Evolutionary conservation across 1,140 invertebrate genomes (phyloP), one percentile per base, ranked within the genome.

Genomic region (Hypsibius dujardini): DNA sequence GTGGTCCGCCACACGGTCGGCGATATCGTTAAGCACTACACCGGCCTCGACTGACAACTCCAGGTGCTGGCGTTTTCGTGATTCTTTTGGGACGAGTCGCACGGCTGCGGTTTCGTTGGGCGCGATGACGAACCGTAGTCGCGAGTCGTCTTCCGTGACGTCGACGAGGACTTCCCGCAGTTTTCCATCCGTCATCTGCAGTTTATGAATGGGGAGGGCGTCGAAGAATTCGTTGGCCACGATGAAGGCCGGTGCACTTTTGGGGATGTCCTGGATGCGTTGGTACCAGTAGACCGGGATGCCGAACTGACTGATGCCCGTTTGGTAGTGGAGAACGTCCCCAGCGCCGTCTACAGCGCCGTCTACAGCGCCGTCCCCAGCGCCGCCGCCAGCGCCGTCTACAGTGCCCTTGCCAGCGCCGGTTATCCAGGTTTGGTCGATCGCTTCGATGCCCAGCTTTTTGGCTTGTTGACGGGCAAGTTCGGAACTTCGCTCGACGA

Each of bases 171-270:
- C 80, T 84, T 97, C 93, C 74, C 86, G 81, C 90, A 91, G 95
- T 1, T 86, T 85, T 69, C 85, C 80, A 56, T 87, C 82, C 50
- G 85, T 88, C 84, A 86, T 90, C 84, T 90, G 76, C 69, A 83
- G 90, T 80, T 96, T 95, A 77, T 98, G 92, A 74, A 97, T 86
- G 1, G 95, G 95, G 42, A 98, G 80, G n/a, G 92, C 94, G 85
- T 98, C 95, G 78, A 98, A 94, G 81, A 97, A 98, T 81, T 98
- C 95, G 82, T 98, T 90, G 59, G 93, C 95, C 59, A 98, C 78
- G 75, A 88, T 86, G 75, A 92, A 84, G n/a, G 87, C 88, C 77
- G 95, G 95, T 0, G 82, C 80, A n/a, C n/a, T n/a, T 62, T 75
- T 70, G 1, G 93, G 92, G 0, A 97, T 85, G 82, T 91, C 87